phyloP scores from a whole-genome alignment of 2,888 invertebrate genomes.

The Cetonia aurata region DNA sequence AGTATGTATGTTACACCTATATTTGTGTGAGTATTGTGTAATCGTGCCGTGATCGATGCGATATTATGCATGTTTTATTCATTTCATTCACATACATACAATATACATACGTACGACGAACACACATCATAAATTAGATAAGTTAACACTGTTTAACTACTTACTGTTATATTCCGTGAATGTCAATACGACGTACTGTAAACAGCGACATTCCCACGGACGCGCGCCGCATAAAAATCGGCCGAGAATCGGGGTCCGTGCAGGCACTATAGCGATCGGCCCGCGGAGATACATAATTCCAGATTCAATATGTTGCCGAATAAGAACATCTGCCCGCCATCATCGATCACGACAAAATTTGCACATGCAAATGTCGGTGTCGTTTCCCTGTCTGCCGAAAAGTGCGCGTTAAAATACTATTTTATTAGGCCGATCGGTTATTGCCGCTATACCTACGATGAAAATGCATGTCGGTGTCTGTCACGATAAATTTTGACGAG shows the following conservation, averaged over 20 bases:
- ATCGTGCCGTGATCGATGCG: conserved; percentile 11
- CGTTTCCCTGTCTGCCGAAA: not conserved
- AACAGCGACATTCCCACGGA: conserved; percentile 39
- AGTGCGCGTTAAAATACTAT: not conserved
- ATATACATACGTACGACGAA: conserved; percentile 23
- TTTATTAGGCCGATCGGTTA: no score
- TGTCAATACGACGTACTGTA: conserved; percentile 36
- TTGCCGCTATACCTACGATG: not conserved
- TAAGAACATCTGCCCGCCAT: not conserved
- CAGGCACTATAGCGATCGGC: not conserved
- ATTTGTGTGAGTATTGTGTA: conserved; percentile 10
- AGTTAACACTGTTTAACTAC: conserved; percentile 39
- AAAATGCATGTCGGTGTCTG: conserved; percentile 19
- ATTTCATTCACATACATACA: conserved; percentile 18
- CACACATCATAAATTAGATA: conserved; percentile 38
- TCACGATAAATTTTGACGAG: conserved; percentile 21
- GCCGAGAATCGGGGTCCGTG: not conserved
- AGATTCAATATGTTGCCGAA: no score
- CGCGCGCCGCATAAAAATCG: conserved; percentile 28
- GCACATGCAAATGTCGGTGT: conserved; percentile 2
- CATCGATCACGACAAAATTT: not conserved
- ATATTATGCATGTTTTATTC: conserved; percentile 6
- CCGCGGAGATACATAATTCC: no score
- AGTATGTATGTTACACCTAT: not conserved
- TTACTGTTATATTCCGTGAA: conserved; percentile 39